These are phyloP conservation scores for Toxostoma redivivum DNA, from an alignment of 2,113 vertebrate species.

Conservation along the genomic window DNA sequence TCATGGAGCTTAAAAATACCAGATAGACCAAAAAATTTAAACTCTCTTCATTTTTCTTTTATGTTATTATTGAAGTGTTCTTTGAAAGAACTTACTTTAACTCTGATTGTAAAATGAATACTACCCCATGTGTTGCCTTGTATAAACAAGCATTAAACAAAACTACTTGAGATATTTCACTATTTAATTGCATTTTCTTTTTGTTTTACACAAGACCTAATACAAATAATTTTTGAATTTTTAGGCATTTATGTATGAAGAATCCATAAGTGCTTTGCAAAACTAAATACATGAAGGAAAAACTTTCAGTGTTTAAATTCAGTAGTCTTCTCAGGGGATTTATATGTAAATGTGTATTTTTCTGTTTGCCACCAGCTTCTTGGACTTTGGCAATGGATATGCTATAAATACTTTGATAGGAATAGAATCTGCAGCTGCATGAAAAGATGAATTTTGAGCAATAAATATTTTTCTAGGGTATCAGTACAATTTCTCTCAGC, in stretches of 20 bases:
- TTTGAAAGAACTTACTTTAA: background rate
- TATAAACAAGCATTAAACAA: background rate
- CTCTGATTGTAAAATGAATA: background rate
- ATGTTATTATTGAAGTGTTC: background rate
- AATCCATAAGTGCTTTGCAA: background rate
- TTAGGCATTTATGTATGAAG: background rate
- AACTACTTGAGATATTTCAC: background rate
- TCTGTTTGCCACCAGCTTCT: background rate
- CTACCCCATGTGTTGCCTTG: fast-evolving
- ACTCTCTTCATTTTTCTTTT: background rate
- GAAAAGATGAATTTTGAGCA: background rate
- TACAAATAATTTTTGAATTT: background rate
- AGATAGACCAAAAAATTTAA: background rate
- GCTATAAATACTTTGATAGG: background rate
- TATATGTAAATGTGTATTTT: background rate
- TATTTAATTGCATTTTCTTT: background rate
- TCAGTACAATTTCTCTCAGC: background rate
- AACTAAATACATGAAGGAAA: background rate
- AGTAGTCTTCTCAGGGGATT: background rate
- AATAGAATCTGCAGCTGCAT: constrained; percentile 17
- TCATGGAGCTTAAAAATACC: background rate
- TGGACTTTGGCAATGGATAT: background rate
- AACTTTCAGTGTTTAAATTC: background rate
- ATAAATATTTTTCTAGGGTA: background rate
- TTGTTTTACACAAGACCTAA: background rate